phyloP scores from a whole-genome alignment of 2,797 vertebrate genomes.

The Enteromius unitaeniatus region DNA sequence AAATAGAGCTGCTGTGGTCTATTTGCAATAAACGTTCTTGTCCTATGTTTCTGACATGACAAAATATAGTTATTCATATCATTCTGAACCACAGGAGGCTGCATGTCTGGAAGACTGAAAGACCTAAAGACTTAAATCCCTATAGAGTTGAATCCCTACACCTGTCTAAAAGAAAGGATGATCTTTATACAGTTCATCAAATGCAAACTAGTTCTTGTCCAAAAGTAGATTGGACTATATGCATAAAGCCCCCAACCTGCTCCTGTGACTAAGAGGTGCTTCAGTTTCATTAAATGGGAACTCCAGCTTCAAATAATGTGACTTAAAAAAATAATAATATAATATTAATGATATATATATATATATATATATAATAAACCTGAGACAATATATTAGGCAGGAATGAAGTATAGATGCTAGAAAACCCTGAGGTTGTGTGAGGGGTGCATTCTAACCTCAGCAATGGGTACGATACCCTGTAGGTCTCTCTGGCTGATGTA shows the following conservation, averaged over 20 bases:
- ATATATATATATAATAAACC: background rate
- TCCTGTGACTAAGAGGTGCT: background rate
- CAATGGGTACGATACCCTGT: conserved; percentile 90
- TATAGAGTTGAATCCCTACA: background rate
- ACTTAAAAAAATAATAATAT: background rate
- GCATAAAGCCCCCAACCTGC: background rate
- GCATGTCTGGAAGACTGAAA: conserved; percentile 6
- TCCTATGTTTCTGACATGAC: conserved; percentile 34
- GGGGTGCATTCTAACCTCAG: conserved; percentile 79
- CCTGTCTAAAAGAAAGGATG: conserved; percentile 4
- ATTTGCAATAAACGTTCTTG: background rate
- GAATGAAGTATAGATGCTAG: background rate
- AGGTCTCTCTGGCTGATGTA: conserved; percentile 89
- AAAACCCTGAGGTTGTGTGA: background rate
- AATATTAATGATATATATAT: no score
- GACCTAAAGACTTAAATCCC: background rate
- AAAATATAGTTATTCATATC: conserved; percentile 32
- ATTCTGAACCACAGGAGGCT: conserved; percentile 12
- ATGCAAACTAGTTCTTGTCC: background rate
- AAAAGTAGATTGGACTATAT: background rate
- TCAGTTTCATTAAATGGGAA: background rate
- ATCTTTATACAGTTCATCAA: background rate
- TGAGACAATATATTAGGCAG: background rate
- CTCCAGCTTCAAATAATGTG: background rate
- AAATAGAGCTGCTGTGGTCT: conserved; percentile 5